Evolutionary conservation across 2,888 invertebrate species (phyloP).

Genomic region (Pseudococcus longispinus): DNA sequence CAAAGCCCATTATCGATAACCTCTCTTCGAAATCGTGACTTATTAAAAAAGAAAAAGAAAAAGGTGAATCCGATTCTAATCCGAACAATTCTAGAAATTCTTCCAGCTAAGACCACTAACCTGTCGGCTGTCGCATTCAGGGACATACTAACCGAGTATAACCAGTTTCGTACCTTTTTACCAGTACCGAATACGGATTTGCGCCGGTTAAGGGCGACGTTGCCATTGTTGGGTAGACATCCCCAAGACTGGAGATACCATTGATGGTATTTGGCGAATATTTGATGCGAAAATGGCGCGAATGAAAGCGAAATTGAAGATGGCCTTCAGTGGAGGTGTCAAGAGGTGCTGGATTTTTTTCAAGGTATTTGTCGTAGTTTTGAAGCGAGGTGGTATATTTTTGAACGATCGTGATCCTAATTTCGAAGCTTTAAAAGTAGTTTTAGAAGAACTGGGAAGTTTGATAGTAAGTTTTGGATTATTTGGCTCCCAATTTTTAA

Average conservation of each 20-base stretch:
- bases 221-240: neutral
- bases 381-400: no score
- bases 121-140: neutral
- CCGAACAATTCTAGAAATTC: neutral
- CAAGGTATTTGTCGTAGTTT: no score
- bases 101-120: neutral
- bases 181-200: neutral
- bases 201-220: neutral
- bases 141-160: slow-evolving; percentile 19
- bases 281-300: neutral
- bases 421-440: no score
- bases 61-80: neutral
- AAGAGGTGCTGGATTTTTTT: no score
- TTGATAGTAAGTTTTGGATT: no score
- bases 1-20: neutral
- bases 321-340: no score
- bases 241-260: neutral
- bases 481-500: no score
- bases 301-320: neutral
- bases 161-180: neutral
- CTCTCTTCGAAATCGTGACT: neutral
- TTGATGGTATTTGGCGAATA: neutral
- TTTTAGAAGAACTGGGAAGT: no score
- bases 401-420: no score
- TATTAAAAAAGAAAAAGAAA: neutral